Evolutionary conservation across 2,113 vertebrate genomes (phyloP), one percentile per base, ranked within the genome.

Genomic region (Ellobius talpinus): DNA sequence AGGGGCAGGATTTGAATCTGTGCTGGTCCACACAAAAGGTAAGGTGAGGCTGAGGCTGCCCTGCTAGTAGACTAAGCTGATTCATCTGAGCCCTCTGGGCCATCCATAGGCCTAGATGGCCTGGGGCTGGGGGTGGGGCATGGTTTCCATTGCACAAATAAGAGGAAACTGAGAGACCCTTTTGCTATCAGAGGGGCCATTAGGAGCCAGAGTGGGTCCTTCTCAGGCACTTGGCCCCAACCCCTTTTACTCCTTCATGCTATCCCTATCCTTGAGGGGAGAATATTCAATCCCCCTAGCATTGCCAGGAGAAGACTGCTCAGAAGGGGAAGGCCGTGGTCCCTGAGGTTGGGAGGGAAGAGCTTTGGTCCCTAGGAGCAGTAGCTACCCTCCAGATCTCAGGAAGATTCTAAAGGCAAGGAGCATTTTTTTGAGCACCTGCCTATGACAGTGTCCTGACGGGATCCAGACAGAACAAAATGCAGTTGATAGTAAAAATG

Each of bases 401-500:
- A 14, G n/a, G 55, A 55, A 94, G 84, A 79, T 72, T 88, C 90
- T 70, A 17, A 58, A 82, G 14, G 10, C 33, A 31, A 21, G 31
- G 31, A 52, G 3, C 24, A 19, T 29, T 65, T 29, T 55, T 16
- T 0, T 12, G 55, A 55, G 63, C n/a, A 78, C 31, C 47, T 26
- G 1, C 4, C 58, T 9, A 7, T 0, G 1, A 7, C 8, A 23
- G 1, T 3, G 39, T 6, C 11, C 65, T 1, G 19, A 77, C 24
- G 7, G 17, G 11, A 33, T 33, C 13, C 21, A 39, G 47, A 5
- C 68, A 47, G 39, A 82, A 65, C 17, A 42, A 29, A 21, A 61
- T 0, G 10, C 17, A 14, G 7, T 1, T 29, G 21, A 31, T 61
- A 0, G 14, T 24, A 42, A 88, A 85, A 85, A 33, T 4, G 1